These are phyloP conservation scores for Tokudaia tokunoshimensis DNA, from an alignment of 2,797 vertebrate species.

Conservation along the genomic window DNA sequence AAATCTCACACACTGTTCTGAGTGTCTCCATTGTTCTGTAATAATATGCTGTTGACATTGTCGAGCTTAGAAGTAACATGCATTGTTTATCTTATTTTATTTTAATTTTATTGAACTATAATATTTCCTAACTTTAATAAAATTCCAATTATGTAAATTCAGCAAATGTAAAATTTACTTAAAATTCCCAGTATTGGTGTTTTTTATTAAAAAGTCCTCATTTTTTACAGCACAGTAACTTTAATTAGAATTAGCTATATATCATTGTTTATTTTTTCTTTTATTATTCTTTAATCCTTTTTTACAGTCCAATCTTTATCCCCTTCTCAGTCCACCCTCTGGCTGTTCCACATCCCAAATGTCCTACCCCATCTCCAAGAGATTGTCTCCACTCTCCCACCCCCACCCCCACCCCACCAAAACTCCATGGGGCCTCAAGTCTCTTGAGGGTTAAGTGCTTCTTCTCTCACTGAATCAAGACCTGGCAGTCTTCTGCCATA, in stretches of 20 bases:
- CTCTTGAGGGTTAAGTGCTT: too few species aligned
- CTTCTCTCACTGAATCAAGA: too few species aligned
- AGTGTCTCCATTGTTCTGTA: too few species aligned
- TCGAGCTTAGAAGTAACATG: background rate
- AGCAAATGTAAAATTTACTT: background rate
- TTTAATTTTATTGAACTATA: background rate
- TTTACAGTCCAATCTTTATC: background rate
- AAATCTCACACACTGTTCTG: background rate
- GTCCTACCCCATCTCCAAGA: background rate
- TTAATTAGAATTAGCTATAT: background rate
- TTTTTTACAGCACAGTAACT: background rate
- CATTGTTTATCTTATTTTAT: background rate
- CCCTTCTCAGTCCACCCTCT: background rate
- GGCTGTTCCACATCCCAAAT: background rate
- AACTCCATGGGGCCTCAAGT: too few species aligned
- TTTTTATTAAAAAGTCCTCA: background rate
- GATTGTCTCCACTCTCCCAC: background rate
- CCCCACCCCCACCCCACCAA: background rate
- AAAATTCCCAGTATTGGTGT: background rate
- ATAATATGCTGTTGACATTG: background rate
- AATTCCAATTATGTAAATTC: background rate
- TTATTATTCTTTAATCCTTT: too few species aligned
- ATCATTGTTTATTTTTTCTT: background rate
- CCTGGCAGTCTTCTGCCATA: too few species aligned
- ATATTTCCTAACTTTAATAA: background rate